Conservation (phyloP, 2,888 invertebrate species). For the Ochropleura plecta region DNA sequence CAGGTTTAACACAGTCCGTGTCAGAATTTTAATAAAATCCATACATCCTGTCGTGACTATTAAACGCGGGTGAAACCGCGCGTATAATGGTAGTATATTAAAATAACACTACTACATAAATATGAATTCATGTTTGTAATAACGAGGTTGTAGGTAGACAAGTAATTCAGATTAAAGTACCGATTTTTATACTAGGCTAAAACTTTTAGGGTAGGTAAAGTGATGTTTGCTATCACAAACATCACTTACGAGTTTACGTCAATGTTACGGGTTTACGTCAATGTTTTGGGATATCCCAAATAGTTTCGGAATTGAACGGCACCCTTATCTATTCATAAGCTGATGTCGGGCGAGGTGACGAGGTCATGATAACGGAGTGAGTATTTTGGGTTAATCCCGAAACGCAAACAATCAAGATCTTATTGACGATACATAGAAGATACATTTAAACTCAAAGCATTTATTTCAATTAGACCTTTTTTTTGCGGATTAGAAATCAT, state of each 20-base stretch:
- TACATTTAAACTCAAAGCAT: not conserved
- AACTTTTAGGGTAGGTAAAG: not conserved
- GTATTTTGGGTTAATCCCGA: not conserved
- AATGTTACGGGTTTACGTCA: not conserved
- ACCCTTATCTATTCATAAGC: conserved; percentile 16
- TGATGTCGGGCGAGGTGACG: conserved; percentile 6
- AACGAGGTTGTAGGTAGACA: not conserved
- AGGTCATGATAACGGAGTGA: not conserved
- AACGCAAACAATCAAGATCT: not conserved
- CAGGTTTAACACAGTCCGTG: no score
- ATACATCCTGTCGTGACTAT: no score
- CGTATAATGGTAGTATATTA: not conserved
- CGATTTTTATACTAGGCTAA: not conserved
- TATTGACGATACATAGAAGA: not conserved
- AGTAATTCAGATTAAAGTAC: not conserved
- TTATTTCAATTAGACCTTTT: no score
- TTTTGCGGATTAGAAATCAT: no score
- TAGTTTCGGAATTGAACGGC: conserved; percentile 6
- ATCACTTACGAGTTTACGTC: no score
- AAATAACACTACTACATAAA: not conserved
- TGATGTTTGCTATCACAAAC: not conserved
- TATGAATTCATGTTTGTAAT: not conserved
- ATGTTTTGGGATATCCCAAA: conserved; percentile 1
- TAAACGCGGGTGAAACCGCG: no score
- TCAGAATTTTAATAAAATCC: no score